Percentiles rank a stretch among this genome's conserved stretches.
phyloP scores from a whole-genome alignment of 2,888 invertebrate genomes.

The Epinotia bilunana region DNA sequence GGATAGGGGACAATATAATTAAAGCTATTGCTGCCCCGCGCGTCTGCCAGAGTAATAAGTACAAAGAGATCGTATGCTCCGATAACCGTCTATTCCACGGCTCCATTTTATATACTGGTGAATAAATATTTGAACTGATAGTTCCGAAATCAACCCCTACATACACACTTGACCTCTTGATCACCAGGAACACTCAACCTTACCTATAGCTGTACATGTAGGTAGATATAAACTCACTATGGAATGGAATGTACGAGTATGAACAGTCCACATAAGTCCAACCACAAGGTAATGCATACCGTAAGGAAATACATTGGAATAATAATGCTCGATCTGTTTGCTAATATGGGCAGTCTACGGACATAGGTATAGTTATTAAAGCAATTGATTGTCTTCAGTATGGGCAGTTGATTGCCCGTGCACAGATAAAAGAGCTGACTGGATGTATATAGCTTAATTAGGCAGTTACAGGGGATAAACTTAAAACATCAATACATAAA shows the following conservation, averaged over 20 bases:
- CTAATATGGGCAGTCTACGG: conserved; percentile 45
- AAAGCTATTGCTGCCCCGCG: not conserved
- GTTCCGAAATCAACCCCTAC: no score
- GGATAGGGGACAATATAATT: not conserved
- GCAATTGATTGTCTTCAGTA: not conserved
- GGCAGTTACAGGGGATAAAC: not conserved
- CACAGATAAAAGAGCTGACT: conserved; percentile 5
- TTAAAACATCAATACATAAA: not conserved
- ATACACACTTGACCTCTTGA: no score
- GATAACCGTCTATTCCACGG: no score
- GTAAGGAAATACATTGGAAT: conserved; percentile 49
- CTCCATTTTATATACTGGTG: no score
- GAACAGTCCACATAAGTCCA: conserved; percentile 32
- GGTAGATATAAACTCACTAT: not conserved
- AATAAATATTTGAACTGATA: no score
- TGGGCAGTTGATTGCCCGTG: not conserved
- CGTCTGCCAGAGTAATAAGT: no score
- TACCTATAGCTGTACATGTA: not conserved
- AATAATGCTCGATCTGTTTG: conserved; percentile 48
- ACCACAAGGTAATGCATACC: conserved; percentile 45
- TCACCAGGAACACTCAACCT: not conserved
- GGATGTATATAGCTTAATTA: conserved; percentile 13
- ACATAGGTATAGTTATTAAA: conserved; percentile 1
- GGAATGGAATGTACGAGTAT: conserved; percentile 37
- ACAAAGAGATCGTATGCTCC: no score